A percentile compares a stretch with the other conserved stretches of the same genome.
Evolutionary conservation across 2,113 vertebrate species (phyloP).

Genomic region (Hoplias malabaricus): DNA sequence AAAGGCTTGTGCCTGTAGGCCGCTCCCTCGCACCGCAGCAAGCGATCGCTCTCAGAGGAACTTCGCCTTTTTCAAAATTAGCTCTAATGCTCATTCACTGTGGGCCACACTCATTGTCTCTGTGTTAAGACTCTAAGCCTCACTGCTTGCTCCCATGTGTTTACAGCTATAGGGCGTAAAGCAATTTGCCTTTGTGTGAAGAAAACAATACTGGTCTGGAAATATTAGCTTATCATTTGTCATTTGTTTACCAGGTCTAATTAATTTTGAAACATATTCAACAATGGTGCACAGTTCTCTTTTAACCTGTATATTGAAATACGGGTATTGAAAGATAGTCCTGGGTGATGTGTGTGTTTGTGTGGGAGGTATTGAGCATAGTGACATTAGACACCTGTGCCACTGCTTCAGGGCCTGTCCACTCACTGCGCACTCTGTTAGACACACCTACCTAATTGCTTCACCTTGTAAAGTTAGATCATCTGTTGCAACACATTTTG

Average conservation of each 20-base stretch:
- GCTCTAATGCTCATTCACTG: background rate
- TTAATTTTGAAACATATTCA: background rate
- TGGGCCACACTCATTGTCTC: background rate
- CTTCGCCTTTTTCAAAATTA: background rate
- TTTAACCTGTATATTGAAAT: no score
- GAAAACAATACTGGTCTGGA: background rate
- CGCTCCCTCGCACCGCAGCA: constrained; percentile 51
- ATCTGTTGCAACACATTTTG: no score
- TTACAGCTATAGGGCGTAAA: background rate
- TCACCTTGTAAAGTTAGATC: no score
- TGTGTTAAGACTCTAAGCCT: background rate
- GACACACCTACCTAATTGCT: no score
- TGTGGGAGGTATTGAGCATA: no score
- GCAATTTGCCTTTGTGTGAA: background rate
- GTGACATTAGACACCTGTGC: no score
- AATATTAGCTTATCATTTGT: background rate
- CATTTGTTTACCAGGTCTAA: background rate
- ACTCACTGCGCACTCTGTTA: no score
- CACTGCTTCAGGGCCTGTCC: no score
- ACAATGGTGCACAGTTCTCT: background rate
- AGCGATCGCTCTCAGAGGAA: constrained; percentile 13
- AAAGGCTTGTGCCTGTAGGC: constrained; percentile 5
- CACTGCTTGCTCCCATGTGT: background rate
- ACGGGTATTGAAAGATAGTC: no score
- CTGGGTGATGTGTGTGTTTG: no score